phyloP scores from a whole-genome alignment of 2,113 vertebrate species.

The Misgurnus anguillicaudatus region DNA sequence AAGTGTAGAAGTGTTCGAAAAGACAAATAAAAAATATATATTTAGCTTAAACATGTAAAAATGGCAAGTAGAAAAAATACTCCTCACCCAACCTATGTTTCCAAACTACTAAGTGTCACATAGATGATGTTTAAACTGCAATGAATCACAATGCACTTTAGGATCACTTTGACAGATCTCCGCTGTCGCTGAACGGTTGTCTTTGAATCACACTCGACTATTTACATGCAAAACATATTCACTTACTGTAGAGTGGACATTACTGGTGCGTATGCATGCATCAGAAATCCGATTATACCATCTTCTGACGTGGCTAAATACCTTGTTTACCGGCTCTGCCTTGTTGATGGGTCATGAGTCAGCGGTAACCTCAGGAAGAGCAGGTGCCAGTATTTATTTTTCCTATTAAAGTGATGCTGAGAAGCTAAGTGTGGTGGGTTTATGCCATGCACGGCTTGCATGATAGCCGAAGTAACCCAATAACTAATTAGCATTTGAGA shows the following conservation, averaged over 20 bases:
- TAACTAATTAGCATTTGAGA: slow-evolving; percentile 71
- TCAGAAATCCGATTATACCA: slow-evolving; percentile 70
- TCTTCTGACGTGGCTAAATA: slow-evolving; percentile 71
- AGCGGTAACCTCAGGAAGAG: slow-evolving; percentile 58
- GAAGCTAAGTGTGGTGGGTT: slow-evolving; percentile 51
- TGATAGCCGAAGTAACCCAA: slow-evolving; percentile 69
- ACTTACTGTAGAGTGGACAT: slow-evolving; percentile 60
- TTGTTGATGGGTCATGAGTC: slow-evolving; percentile 59
- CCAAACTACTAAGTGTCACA: not conserved
- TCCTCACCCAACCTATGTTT: no score
- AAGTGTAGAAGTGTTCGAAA: no score
- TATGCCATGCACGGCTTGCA: slow-evolving; percentile 59
- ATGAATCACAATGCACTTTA: slow-evolving; percentile 64
- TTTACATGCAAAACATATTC: slow-evolving; percentile 53
- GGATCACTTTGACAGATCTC: slow-evolving; percentile 51
- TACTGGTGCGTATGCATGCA: slow-evolving; percentile 68
- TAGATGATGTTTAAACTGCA: slow-evolving; percentile 43
- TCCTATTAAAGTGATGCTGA: slow-evolving; percentile 62
- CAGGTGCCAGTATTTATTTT: slow-evolving; percentile 58
- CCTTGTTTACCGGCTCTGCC: slow-evolving; percentile 67
- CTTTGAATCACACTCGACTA: slow-evolving; percentile 68
- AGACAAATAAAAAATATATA: no score
- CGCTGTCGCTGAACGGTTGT: slow-evolving; percentile 71
- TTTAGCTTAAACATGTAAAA: no score
- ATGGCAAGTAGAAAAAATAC: no score